Conservation (phyloP, 2,113 vertebrate genomes). For the Aptenodytes forsteri region DNA sequence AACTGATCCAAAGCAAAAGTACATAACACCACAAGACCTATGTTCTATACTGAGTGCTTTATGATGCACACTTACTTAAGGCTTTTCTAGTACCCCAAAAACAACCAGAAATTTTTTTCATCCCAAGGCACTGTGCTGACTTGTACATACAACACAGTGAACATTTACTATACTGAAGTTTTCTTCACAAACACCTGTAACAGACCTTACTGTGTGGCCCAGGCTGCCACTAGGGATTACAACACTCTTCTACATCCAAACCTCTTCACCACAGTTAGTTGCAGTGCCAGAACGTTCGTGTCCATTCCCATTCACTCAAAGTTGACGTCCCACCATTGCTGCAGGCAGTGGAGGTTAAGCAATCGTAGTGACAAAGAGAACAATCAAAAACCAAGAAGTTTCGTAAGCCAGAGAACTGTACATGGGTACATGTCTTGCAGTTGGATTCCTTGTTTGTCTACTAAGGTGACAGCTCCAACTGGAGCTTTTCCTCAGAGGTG, state of each 20-base stretch:
- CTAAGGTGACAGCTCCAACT: conserved; percentile 9
- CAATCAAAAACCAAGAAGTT: neutral
- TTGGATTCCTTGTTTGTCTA: conserved; percentile 6
- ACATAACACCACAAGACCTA: neutral
- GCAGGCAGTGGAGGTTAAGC: neutral
- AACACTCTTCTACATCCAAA: neutral
- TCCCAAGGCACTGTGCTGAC: neutral
- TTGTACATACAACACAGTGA: neutral
- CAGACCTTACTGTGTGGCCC: neutral
- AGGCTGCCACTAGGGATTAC: neutral
- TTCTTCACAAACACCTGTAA: neutral
- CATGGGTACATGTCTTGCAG: neutral
- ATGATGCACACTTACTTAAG: neutral
- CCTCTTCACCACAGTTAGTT: neutral
- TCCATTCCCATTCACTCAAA: neutral
- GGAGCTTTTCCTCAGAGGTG: neutral
- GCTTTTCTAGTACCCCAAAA: neutral
- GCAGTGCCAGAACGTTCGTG: neutral
- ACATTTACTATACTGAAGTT: neutral
- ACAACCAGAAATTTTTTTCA: neutral
- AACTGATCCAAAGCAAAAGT: neutral
- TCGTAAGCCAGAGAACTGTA: neutral
- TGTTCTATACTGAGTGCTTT: fast-evolving
- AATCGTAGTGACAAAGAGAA: neutral
- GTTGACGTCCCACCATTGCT: neutral